Evolutionary conservation across 2,888 invertebrate genomes (phyloP), one percentile per base, ranked within the genome.

Genomic region (Drosophila flavopinicola): DNA sequence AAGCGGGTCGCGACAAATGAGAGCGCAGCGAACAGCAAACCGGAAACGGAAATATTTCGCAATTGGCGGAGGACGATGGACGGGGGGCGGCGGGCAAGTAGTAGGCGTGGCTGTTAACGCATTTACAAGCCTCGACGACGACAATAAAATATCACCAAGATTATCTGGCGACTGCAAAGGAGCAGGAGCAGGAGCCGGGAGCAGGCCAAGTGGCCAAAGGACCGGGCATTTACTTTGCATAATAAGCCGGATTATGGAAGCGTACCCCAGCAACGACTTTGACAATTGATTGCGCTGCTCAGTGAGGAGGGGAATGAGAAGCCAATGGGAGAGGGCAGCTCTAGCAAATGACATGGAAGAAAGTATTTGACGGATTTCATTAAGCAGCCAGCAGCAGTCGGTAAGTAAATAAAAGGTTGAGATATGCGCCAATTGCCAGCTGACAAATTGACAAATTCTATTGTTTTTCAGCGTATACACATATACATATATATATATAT

Each of bases 71-170:
- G 56, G 45, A 30, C 45, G 35, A 17, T 29, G 10, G 42, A 10
- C 5, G 17, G 20, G 25, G 4, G n/a, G 7, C 0, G 13, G 9
- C 6, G 6, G 9, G 30, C 30, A 17, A 38, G 27, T 33, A 6
- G 30, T 11, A 11, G 27, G 80, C 58, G 61, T 45, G 56, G 54
- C 86, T 79, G 87, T 85, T 87, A 84, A 83, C 84, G 71, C 87
- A 79, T 83, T 84, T 84, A 80, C 88, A 84, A 87, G 83, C 63
- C 63, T 64, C 52, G 69, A 76, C 65, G 70, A 85, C 75, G 75
- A 68, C 87, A 85, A 76, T 84, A 86, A 84, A 85, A 87, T 87
- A 84, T 87, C 80, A 66, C 68, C 66, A 15, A 86, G 84, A 84
- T 84, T 84, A 84, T 84, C 84, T 57, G 63, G 33, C 39, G 56